Percentiles rank a stretch among this genome's conserved stretches.
Conservation (phyloP, 2,797 vertebrate genomes). For the Lophius americanus region DNA sequence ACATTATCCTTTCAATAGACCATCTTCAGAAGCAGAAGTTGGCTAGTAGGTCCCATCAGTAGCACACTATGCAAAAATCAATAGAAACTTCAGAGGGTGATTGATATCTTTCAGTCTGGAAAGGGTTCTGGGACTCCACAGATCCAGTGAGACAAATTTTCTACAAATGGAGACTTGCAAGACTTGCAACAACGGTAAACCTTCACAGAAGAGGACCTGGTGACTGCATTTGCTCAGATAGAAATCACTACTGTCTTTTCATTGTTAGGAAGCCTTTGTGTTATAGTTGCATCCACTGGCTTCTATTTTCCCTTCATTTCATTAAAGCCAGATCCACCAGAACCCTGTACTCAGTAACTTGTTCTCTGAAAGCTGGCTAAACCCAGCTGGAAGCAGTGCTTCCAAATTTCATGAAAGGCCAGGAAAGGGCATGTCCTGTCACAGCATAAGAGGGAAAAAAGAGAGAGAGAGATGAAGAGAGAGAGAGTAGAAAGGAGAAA, state of each 20-base stretch:
- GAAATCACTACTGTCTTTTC: neutral
- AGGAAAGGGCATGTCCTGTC: constrained; percentile 6
- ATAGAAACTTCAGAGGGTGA: too few relatives aligned
- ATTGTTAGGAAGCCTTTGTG: neutral
- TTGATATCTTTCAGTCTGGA: too few relatives aligned
- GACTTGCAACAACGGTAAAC: too few relatives aligned
- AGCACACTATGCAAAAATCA: too few relatives aligned
- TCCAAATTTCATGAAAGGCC: constrained; percentile 27
- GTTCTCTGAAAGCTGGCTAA: constrained; percentile 15
- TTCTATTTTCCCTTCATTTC: neutral
- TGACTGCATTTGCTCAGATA: neutral
- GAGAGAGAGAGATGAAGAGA: constrained; percentile 19
- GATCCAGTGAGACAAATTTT: too few relatives aligned
- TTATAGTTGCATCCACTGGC: constrained; percentile 2
- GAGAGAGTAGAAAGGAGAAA: constrained; percentile 19
- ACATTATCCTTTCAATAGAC: too few relatives aligned
- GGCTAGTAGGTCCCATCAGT: too few relatives aligned
- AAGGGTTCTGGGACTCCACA: too few relatives aligned
- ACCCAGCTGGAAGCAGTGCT: constrained; percentile 4
- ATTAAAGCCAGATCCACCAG: constrained; percentile 10
- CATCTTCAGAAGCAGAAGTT: too few relatives aligned
- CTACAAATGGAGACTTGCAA: too few relatives aligned
- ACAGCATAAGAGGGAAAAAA: constrained; percentile 9
- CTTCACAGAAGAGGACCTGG: neutral
- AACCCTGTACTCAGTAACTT: constrained; percentile 22